phyloP scores from a whole-genome alignment of 1,140 invertebrate species.

The Drosophila pallidifrons region DNA sequence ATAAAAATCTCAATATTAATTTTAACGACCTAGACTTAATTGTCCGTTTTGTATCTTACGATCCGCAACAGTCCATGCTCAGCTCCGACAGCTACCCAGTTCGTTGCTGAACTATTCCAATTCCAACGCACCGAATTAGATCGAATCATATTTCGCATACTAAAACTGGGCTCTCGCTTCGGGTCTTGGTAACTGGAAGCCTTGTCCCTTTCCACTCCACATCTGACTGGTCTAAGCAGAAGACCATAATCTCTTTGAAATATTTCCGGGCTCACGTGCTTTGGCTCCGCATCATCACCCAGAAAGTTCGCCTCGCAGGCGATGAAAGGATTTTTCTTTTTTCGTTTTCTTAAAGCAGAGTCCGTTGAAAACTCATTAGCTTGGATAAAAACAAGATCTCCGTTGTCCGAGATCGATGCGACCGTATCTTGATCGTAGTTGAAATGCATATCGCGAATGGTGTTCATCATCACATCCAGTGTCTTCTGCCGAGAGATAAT shows the following conservation, averaged over 20 bases:
- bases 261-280: slow-evolving; percentile 25
- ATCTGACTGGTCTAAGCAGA: slow-evolving; percentile 46
- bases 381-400: slow-evolving; percentile 62
- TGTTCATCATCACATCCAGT: slow-evolving; percentile 49
- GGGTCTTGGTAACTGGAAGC: slow-evolving; percentile 29
- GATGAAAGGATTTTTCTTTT: slow-evolving; percentile 25
- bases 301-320: slow-evolving; percentile 45
- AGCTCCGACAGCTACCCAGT: slow-evolving; percentile 68
- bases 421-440: slow-evolving; percentile 46
- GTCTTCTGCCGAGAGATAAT: slow-evolving; percentile 36
- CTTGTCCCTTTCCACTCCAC: not conserved
- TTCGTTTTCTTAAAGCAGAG: slow-evolving; percentile 9
- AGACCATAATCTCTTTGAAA: slow-evolving; percentile 65
- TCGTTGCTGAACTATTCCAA: slow-evolving; percentile 45
- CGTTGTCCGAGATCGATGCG: slow-evolving; percentile 54
- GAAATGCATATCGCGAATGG: slow-evolving; percentile 52
- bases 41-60: slow-evolving; percentile 49
- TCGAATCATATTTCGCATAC: slow-evolving; percentile 46
- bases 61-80: slow-evolving; percentile 76
- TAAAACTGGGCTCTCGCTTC: slow-evolving; percentile 34
- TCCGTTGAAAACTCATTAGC: slow-evolving; percentile 49
- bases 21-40: slow-evolving; percentile 26
- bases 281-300: not conserved
- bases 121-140: slow-evolving; percentile 66
- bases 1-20: slow-evolving; percentile 30